phyloP scores from a whole-genome alignment of 2,888 invertebrate genomes.

The Deilephila elpenor region DNA sequence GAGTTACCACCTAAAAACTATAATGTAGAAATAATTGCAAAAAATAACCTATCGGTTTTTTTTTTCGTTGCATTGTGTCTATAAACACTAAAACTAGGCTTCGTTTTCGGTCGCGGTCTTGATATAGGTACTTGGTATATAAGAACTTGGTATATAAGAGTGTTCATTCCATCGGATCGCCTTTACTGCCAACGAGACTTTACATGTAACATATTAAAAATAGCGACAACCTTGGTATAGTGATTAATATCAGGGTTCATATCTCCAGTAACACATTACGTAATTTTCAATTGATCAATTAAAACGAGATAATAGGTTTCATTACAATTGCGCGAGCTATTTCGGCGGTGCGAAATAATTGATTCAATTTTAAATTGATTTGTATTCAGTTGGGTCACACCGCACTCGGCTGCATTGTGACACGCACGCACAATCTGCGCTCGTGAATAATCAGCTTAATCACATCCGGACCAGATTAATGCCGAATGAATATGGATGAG shows the following conservation, averaged over 20 bases:
- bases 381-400: slow-evolving; percentile 21
- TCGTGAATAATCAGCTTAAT: slow-evolving; percentile 11
- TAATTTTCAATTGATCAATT: slow-evolving; percentile 10
- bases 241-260: not conserved
- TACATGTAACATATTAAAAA: too few species aligned
- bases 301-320: not conserved
- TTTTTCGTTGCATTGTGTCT: too few species aligned
- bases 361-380: slow-evolving; percentile 23
- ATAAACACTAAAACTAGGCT: too few species aligned
- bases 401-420: not conserved
- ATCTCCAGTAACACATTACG: not conserved
- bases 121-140: too few species aligned
- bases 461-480: not conserved
- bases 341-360: slow-evolving; percentile 23
- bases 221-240: too few species aligned
- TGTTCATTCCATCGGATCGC: too few species aligned
- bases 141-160: too few species aligned
- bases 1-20: too few species aligned
- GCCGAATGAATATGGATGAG: not conserved
- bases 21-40: too few species aligned
- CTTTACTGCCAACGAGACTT: too few species aligned
- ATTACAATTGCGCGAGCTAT: not conserved
- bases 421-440: slow-evolving; percentile 1
- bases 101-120: too few species aligned
- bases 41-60: too few species aligned